Conservation (phyloP, 2,888 invertebrate genomes). For the Panzeria rudis region DNA sequence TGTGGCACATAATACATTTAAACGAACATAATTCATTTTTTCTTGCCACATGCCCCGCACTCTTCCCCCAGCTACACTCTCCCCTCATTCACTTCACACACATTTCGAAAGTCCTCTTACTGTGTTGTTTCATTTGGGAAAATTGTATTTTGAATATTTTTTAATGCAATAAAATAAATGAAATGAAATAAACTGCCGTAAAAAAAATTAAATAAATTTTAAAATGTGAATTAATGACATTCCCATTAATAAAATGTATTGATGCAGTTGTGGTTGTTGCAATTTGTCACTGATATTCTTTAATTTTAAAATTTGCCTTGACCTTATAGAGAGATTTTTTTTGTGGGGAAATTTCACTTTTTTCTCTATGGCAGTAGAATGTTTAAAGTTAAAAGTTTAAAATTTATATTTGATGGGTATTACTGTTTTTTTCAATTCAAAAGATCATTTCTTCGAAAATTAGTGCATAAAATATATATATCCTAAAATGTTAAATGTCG, state of each 20-base stretch:
- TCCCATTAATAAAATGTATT: constrained; percentile 57
- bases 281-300: constrained; percentile 47
- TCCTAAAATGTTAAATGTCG: too few relatives aligned
- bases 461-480: not conserved
- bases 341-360: not conserved
- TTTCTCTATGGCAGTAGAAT: not conserved
- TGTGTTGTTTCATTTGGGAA: not conserved
- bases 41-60: not conserved
- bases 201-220: constrained; percentile 32
- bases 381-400: too few relatives aligned
- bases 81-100: not conserved
- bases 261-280: constrained; percentile 49
- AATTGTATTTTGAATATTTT: constrained; percentile 25
- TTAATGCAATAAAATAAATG: constrained; percentile 28
- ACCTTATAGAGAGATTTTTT: not conserved
- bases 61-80: not conserved
- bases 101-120: not conserved
- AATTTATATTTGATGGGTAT: too few relatives aligned
- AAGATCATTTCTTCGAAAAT: not conserved
- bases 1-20: constrained; percentile 69
- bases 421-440: too few relatives aligned
- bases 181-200: constrained; percentile 15
- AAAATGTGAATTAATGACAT: constrained; percentile 52
- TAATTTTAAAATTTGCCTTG: too few relatives aligned
- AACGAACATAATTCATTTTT: constrained; percentile 54